Base-by-base conservation (phyloP, 2,797 vertebrate genomes). In the Typhlichthys eigenmanni region DNA sequence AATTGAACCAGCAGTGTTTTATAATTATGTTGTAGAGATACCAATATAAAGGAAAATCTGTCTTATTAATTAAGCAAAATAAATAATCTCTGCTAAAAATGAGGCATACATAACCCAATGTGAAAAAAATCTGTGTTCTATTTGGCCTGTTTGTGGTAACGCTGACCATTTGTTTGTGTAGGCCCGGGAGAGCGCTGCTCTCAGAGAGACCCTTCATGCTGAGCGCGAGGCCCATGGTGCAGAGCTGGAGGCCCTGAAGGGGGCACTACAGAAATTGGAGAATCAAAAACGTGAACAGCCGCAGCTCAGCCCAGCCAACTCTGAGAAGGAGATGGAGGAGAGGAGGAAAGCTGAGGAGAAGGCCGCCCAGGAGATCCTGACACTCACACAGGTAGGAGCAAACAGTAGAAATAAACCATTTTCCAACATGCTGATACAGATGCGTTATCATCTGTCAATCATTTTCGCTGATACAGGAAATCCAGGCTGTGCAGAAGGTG, bases 111-210 rank as follows among this genome's bases (percentile, higher is more conserved):
- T 4, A 29, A 29, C 24, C 24, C 24, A 29, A 29, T 29, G 24
- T 29, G 24, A 29, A 24, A 24, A 24, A 4, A 3, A 24, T 24
- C 19, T 24, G 19, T 24, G 19, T 24, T 24, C 19, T 24, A 3
- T 24, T 24, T 24, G 24, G 3, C 24, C 24, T 24, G 24, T 24
- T 24, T 24, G 24, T 24, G 24, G 24, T 24, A 24, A 29, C 24
- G 38, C 38, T 43, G 38, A 43, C 38, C 8, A 1, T 2, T 6
- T 7, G 14, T 57, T 16, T 58, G 7, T 16, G 9, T 45, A 95
- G 93, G 85, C 84, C 62, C 90, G 88, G 71, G 89, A 93, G 76
- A 81, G 85, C 0, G 76, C 83, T 2, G 68, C 64, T 38, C 69
- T 94, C 58, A 85, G 55, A 43, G 93, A 91, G 62, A 84, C 81